Evolutionary conservation across 2,113 vertebrate genomes (phyloP).

Genomic region (Raja brachyura): DNA sequence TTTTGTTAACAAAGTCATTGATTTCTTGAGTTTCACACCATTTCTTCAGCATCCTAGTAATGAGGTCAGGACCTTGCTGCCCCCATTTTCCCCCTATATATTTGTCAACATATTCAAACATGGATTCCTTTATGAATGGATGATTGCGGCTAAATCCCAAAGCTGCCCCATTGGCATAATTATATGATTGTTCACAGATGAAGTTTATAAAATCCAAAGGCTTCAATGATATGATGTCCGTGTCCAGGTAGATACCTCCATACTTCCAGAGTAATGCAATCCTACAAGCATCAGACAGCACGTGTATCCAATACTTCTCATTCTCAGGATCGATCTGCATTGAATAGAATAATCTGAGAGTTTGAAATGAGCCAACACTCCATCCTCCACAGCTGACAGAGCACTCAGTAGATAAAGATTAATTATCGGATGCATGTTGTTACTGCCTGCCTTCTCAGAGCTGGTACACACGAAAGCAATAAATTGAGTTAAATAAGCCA

Average conservation of each 20-base stretch:
- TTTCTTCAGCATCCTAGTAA: slow-evolving; percentile 57
- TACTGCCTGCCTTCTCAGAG: too few species aligned
- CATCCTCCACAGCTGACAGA: too few species aligned
- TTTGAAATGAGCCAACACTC: neutral
- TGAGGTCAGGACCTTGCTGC: slow-evolving; percentile 58
- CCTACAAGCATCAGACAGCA: slow-evolving; percentile 59
- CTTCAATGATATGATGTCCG: slow-evolving; percentile 62
- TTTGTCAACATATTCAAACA: slow-evolving; percentile 63
- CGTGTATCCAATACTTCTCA: slow-evolving; percentile 57
- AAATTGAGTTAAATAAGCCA: too few species aligned
- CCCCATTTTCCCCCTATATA: slow-evolving; percentile 61
- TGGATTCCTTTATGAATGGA: slow-evolving; percentile 59
- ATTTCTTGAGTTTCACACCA: slow-evolving; percentile 51
- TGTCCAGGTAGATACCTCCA: slow-evolving; percentile 66
- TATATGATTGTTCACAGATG: slow-evolving; percentile 51
- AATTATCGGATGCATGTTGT: too few species aligned
- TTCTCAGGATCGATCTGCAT: slow-evolving; percentile 48
- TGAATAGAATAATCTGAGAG: neutral
- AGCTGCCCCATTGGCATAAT: slow-evolving; percentile 57
- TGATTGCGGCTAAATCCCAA: slow-evolving; percentile 60
- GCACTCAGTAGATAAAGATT: too few species aligned
- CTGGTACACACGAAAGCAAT: too few species aligned
- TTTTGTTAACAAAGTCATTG: slow-evolving; percentile 45
- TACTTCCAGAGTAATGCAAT: slow-evolving; percentile 66
- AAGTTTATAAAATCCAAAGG: slow-evolving; percentile 57